Percentiles rank a stretch among this genome's conserved stretches.
Evolutionary conservation across 2,113 vertebrate genomes (phyloP).

Genomic region (Bucco capensis): DNA sequence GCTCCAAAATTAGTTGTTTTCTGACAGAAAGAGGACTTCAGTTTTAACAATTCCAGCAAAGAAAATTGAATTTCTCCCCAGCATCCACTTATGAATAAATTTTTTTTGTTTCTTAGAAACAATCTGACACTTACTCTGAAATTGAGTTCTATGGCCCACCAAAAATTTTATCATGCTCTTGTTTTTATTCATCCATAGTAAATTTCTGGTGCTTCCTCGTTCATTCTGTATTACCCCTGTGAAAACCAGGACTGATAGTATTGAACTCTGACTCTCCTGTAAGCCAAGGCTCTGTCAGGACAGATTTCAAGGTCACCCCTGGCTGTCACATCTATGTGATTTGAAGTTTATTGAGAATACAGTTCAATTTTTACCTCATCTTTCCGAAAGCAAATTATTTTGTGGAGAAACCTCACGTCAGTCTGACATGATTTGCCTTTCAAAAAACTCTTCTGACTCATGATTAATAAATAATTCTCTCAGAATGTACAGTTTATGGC

Average conservation of each 20-base stretch:
- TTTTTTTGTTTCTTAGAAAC: neutral
- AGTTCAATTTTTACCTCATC: neutral
- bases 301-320: neutral
- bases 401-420: neutral
- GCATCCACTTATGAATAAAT: neutral
- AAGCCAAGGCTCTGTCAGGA: neutral
- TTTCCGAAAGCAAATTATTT: neutral
- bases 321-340: neutral
- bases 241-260: neutral
- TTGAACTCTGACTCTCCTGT: neutral
- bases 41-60: neutral
- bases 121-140: neutral
- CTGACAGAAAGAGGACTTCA: neutral
- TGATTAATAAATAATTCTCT: conserved; percentile 51
- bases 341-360: neutral
- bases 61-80: neutral
- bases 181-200: neutral
- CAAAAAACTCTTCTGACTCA: conserved; percentile 36
- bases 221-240: neutral
- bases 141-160: neutral
- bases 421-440: conserved; percentile 25
- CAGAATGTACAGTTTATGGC: conserved; percentile 27
- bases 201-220: neutral
- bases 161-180: neutral
- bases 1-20: neutral